Base-by-base conservation (phyloP, 2,797 vertebrate species). In the Ataeniobius toweri region DNA sequence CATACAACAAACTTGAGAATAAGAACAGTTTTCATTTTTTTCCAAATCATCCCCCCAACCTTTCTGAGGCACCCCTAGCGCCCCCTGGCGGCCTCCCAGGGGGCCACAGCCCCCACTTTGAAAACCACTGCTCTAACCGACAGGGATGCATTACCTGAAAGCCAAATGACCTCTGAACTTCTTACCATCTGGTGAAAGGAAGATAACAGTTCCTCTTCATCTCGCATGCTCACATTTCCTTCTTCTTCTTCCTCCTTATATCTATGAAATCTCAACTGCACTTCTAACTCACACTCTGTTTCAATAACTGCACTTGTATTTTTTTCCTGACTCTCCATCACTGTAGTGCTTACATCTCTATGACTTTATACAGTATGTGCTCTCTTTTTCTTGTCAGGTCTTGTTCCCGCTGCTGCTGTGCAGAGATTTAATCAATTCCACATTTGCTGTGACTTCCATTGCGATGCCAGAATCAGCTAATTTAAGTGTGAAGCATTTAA, bases 401-500 rank as follows among this genome's bases (percentile, higher is more conserved):
- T 77, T 14, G 46, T 24, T 71, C 18, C 65, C 58, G 36, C 50
- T 1, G 20, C 79, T 53, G 75, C 80, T 78, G 79, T 72, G 61
- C 76, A 71, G 68, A 85, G 85, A 91, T 89, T 85, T 85, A 86
- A 93, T 89, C 86, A 80, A 81, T 81, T 80, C 81, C 76, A 84
- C 84, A 56, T 82, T 78, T 72, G 78, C 82, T 56, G 51, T 59
- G 76, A 75, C 81, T 86, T 86, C 74, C 80, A 74, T 58, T 76
- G 72, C 20, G 1, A 85, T 14, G 65, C 61, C 31, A 20, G 67
- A 68, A n/a, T 77, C 75, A 51, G 85, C 89, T 89, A 83, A 90
- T 92, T 92, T 91, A 92, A 92, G 92, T 89, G 80, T 86, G 88
- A 89, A 88, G 81, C 89, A 86, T 92, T 92, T 90, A 89, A 93